Base-by-base conservation (phyloP, 2,888 invertebrate species). In the Dendrolimus pini region DNA sequence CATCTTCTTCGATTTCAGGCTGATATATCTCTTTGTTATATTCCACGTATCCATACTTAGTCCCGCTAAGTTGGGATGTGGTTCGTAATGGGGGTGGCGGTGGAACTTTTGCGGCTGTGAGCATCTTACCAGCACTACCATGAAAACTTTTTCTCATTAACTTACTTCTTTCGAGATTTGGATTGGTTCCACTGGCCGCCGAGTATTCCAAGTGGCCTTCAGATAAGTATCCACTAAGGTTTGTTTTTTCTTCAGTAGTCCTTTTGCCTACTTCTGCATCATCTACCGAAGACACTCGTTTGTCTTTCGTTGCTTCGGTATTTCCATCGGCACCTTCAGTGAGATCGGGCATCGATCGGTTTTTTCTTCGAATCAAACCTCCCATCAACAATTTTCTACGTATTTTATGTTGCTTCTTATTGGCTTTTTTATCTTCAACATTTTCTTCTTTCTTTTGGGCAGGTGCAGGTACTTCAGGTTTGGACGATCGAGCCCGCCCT, bases 391-490 rank as follows among this genome's bases (percentile, higher is more conserved):
- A 81, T 80, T 97, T 97, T 71, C 97, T 91, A 41, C 97, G 91
- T 55, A 97, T 96, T 85, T 97, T 97, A 74, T 97, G 97, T 76
- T 97, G 97, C 67, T 97, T 97, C 75, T 97, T 97, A 56, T 94
- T 94, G 30, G 93, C 92, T 73, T 95, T 95, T 60, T 93, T 92
- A 60, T 96, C 95, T 75, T 95, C 83, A 10, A 92, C 91, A 53
- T 93, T 90, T 67, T 94, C 93, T 60, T 93, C 91, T 60, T 94
- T 93, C 65, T 93, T 89, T 52, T 93, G 92, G 1, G 62, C 54
- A 12, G 67, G 93, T n/a, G 94, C 85, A 0, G 95, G 93, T 66
- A 94, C 93, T 70, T 96, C 96, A 66, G 94, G 93, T 47, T 47
- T 47, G 7, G 47, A 10, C 47, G 47, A 47, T 0, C 93, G 92